Base-by-base conservation (phyloP, 2,888 invertebrate species). In the Apocheima hispidaria region DNA sequence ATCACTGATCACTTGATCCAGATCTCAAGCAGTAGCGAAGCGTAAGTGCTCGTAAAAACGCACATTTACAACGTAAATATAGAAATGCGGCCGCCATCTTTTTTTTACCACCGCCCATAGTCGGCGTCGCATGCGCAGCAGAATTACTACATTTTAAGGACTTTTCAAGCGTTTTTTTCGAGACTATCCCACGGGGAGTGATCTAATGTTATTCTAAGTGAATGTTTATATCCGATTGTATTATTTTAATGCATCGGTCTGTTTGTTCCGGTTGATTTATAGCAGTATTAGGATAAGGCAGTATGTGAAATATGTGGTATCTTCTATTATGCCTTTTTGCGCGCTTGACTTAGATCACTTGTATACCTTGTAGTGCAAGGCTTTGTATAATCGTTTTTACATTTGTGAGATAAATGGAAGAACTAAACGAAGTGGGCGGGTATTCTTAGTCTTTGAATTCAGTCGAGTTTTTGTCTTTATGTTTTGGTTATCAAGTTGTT, bases 11-110 rank as follows among this genome's bases (percentile, higher is more conserved):
- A 62, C 61, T 12, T 23, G 59, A 18, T 0, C 60, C 68, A 35
- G 49, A 60, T 44, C 60, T 59, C 64, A 66, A 51, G 74, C 82
- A 74, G 85, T 82, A 83, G 83, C 82, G 74, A 72, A 71, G 79
- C 80, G 73, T 78, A 77, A 75, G 77, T 74, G 81, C 79, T 81
- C 89, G 83, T 90, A 90, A 89, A 88, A 88, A 85, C 79, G 66
- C 78, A 73, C 86, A 86, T 88, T 88, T 88, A 88, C 90, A 88
- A 86, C 84, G 88, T 87, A 90, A 90, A 90, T 88, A 90, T 86
- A 86, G 86, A 87, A 87, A 84, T 79, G 83, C 79, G 77, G 73
- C 78, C 78, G 78, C 75, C 72, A 70, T 77, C 71, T 82, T 82
- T 78, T 79, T 52, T 78, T 74, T 78, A 73, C 67, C 64, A 59